phyloP scores from a whole-genome alignment of 2,888 invertebrate species.

The Drosophila buzzatii region DNA sequence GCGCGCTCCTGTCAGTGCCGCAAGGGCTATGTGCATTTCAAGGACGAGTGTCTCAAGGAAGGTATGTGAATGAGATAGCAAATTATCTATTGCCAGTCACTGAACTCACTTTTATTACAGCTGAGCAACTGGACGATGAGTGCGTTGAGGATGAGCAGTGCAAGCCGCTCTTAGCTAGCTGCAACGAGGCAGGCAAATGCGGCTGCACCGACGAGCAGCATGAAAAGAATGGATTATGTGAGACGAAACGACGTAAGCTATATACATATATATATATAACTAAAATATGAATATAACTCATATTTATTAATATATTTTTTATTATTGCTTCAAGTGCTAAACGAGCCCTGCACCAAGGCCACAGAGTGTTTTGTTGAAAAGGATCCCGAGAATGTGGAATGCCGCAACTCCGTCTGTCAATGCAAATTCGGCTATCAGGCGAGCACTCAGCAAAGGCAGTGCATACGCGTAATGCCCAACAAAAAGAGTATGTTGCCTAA shows the following conservation, averaged over 20 bases:
- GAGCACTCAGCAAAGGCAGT: conserved; percentile 71
- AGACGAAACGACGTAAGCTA: conserved; percentile 76
- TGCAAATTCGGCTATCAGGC: conserved; percentile 82
- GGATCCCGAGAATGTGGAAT: conserved; percentile 82
- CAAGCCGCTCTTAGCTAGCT: conserved; percentile 83
- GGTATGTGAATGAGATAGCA: conserved; percentile 55
- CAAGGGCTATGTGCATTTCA: conserved; percentile 83
- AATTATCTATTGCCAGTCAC: background rate
- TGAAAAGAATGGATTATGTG: conserved; percentile 80
- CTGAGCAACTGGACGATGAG: conserved; percentile 81
- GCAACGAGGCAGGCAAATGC: conserved; percentile 79
- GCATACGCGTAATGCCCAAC: conserved; percentile 81
- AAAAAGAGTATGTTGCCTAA: conserved; percentile 78
- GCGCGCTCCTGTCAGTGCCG: conserved; percentile 82
- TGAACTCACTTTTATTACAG: conserved; percentile 45
- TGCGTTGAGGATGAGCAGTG: conserved; percentile 84
- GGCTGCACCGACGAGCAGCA: conserved; percentile 81
- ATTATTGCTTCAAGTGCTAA: conserved; percentile 65
- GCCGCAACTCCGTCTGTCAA: conserved; percentile 84
- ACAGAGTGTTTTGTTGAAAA: conserved; percentile 82
- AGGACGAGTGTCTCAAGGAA: conserved; percentile 83
- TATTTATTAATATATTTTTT: background rate
- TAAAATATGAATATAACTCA: background rate
- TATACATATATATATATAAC: background rate
- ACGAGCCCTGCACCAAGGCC: conserved; percentile 79